Evolutionary conservation across 1,140 invertebrate species (phyloP), one percentile per base, ranked within the genome.

Genomic region (Antheraea pernyi): DNA sequence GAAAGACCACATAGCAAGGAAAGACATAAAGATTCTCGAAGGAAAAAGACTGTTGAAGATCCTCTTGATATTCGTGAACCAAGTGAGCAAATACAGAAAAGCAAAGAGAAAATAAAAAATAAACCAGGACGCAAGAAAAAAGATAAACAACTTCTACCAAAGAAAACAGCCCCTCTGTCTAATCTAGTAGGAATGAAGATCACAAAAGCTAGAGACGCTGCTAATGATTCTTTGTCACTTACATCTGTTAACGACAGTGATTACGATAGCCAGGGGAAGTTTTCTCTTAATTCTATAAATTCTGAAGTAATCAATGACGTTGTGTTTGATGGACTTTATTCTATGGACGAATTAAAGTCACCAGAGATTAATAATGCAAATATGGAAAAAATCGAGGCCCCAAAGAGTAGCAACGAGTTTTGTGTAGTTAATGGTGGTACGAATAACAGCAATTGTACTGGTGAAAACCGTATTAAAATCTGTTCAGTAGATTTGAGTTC

Each of bases 261-360:
- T 71, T 82, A 87, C 39, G 83, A 83, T 53, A 88, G 82, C 58
- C 87, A 88, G 76, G 85, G 84, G 37, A 90, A 87, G 63, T 85
- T 76, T 2, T 89, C 85, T 10, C 61, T 88, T 18, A 62, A 75
- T 16, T 80, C 81, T 11, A 11, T 77, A 30, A 78, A 80, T 48
- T 82, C 81, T 2, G 86, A 85, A 63, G 71, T 69, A 10, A 84
- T 78, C 65, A 84, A 86, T 19, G 75, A 84, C 62, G 82, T 90
- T 10, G 59, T 87, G 36, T 86, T 83, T 70, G 88, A 89, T 71
- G 86, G 86, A 7, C 66, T 86, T 7, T 91, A 78, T 59, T 86
- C 80, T 59, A 88, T 89, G 80, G 86, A 86, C 5, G 87, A 90
- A 61, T 65, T 85, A 16, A 83, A 77, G 64, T 83, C 82, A 7